Evolutionary conservation across 2,113 vertebrate genomes (phyloP).

Genomic region (Corvus hawaiiensis): DNA sequence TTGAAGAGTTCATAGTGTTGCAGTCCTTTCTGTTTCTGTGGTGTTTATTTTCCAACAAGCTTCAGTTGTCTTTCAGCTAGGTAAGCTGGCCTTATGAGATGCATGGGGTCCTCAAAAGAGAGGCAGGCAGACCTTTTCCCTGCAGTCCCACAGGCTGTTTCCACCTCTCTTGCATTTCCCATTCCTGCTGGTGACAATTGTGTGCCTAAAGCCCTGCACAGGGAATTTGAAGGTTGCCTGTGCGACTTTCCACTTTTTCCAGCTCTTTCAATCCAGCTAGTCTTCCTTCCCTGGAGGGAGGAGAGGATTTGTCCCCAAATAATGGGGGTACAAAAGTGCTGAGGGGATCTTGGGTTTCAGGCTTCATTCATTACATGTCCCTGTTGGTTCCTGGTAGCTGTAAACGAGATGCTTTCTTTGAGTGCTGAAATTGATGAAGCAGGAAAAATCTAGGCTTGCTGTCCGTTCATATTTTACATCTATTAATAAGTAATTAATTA

Average conservation of each 20-base stretch:
- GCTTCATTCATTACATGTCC: neutral
- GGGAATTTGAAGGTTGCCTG: neutral
- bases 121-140: neutral
- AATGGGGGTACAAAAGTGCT: neutral
- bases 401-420: slow-evolving; percentile 11
- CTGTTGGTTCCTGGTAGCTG: neutral
- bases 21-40: neutral
- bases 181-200: neutral
- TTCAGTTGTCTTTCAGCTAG: neutral
- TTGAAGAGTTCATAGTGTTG: neutral
- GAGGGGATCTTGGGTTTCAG: neutral
- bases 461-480: slow-evolving; percentile 20
- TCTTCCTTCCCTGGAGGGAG: neutral
- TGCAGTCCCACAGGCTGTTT: neutral
- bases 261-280: neutral
- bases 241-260: neutral
- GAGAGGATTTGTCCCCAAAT: neutral
- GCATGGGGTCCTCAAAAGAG: neutral
- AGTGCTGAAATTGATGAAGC: slow-evolving; percentile 18
- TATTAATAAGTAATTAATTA: slow-evolving; percentile 60
- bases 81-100: neutral
- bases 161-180: neutral
- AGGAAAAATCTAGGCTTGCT: neutral
- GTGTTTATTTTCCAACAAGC: neutral
- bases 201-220: neutral